Conservation (phyloP, 2,888 invertebrate genomes). For the Fabriciana adippe region DNA sequence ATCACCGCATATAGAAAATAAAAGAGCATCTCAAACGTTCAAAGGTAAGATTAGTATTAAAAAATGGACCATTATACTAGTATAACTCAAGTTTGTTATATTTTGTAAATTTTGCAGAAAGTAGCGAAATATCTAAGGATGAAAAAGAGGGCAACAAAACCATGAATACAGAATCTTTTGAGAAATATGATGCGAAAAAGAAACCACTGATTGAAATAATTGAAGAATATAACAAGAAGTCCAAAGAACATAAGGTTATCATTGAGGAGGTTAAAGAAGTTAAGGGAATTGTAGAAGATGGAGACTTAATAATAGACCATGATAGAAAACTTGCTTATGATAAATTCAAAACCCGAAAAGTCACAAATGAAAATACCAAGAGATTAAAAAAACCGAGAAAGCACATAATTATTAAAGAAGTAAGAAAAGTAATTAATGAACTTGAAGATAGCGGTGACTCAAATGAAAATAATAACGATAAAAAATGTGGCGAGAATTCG, state of each 20-base stretch:
- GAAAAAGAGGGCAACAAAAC: slow-evolving; percentile 44
- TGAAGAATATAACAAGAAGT: slow-evolving; percentile 48
- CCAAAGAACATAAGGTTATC: slow-evolving; percentile 33
- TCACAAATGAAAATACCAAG: background rate
- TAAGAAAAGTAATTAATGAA: slow-evolving; percentile 21
- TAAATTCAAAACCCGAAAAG: slow-evolving; percentile 30
- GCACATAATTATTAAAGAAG: slow-evolving; percentile 17
- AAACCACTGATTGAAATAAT: slow-evolving; percentile 67
- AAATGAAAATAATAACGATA: slow-evolving; percentile 16
- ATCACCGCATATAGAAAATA: slow-evolving; percentile 48
- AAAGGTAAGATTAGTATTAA: slow-evolving; percentile 47
- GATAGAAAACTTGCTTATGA: slow-evolving; percentile 53
- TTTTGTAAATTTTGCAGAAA: slow-evolving; percentile 41
- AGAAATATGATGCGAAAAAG: slow-evolving; percentile 46
- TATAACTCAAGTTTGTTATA: background rate
- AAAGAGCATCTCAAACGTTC: slow-evolving; percentile 46
- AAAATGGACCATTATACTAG: background rate
- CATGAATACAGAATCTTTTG: slow-evolving; percentile 8
- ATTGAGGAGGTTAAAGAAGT: slow-evolving; percentile 38
- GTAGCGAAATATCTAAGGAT: slow-evolving; percentile 43
- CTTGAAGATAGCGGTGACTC: slow-evolving; percentile 17
- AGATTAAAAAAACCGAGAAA: slow-evolving; percentile 15
- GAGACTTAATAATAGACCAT: slow-evolving; percentile 54
- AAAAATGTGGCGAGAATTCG: slow-evolving; percentile 16
- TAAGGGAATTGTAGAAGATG: slow-evolving; percentile 49